Evolutionary conservation across 1,140 invertebrate species (phyloP), one percentile per base, ranked within the genome.

Genomic region (Eumeta japonica): DNA sequence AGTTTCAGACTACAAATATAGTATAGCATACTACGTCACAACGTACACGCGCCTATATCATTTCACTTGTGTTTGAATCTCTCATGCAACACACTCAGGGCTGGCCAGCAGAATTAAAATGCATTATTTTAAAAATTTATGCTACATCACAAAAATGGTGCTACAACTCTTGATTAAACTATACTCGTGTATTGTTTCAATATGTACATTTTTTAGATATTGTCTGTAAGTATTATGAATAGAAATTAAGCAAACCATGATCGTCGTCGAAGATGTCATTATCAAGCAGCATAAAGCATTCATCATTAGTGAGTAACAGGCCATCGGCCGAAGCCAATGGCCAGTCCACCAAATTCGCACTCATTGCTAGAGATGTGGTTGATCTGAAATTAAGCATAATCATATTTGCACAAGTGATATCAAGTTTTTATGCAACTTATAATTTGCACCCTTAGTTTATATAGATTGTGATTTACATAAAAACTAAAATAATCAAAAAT

Each of bases 261-360:
- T 58, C 50, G 14, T 52, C 66, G 49, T 61, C 52, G 40, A 67
- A 59, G 44, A 68, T 50, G 40, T 66, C 65, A 28, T 50, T 52
- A 47, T 73, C 68, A 58, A 67, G 64, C 64, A 73, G 68, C 55
- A 62, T 42, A 48, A 44, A 58, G 40, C 54, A 64, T 48, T 68
- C 64, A 50, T 71, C 65, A 53, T 58, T 59, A 55, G 65, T 60
- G 35, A 71, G 62, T 36, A 70, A 57, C 57, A 52, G 50, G 58
- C 57, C 54, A 65, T 63, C 65, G 59, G 60, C 56, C 58, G 63
- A 65, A 65, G 35, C 17, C 13, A 53, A 41, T 52, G 55, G 52
- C 50, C 48, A 54, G 39, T 55, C 54, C 61, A 59, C 59, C 33
- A 49, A 29, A 45, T 48, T 65, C 44, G 52, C 41, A 59, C 67